Conservation (phyloP, 2,113 vertebrate genomes). For the Semnornis frantzii region DNA sequence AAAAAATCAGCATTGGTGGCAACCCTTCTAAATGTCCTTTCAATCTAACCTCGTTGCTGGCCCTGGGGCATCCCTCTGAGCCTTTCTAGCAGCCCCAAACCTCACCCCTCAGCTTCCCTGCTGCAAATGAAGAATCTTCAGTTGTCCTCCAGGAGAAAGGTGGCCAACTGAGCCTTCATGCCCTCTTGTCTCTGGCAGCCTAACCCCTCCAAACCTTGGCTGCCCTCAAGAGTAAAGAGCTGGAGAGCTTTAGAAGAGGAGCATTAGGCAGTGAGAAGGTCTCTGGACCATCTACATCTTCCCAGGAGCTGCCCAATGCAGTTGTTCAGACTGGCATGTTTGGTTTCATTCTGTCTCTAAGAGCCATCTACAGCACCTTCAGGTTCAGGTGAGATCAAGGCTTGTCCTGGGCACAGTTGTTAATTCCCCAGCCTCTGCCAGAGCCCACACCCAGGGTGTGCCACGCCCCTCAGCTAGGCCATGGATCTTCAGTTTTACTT, state of each 20-base stretch:
- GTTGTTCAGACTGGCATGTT: not conserved
- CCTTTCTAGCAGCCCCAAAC: not conserved
- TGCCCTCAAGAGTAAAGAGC: not conserved
- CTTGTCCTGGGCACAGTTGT: not conserved
- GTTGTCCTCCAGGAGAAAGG: not conserved
- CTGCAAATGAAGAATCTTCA: not conserved
- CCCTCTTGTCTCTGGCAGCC: not conserved
- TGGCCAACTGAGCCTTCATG: not conserved
- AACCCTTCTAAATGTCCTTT: not conserved
- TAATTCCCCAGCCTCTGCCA: not conserved
- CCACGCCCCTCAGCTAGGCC: rapidly evolving
- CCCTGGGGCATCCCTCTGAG: not conserved
- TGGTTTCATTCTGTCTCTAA: not conserved
- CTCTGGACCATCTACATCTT: not conserved
- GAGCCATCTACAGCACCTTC: not conserved
- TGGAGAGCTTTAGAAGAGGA: not conserved
- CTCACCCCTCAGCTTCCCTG: not conserved
- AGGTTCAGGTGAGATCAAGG: not conserved
- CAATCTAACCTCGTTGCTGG: not conserved
- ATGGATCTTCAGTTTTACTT: not conserved
- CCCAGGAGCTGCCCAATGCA: not conserved
- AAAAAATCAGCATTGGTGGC: not conserved
- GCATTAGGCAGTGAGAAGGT: not conserved
- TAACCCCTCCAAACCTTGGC: not conserved
- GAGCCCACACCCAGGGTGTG: rapidly evolving